Conservation (phyloP, 2,888 invertebrate species). For the Imbricaverruca yamaguchii region DNA sequence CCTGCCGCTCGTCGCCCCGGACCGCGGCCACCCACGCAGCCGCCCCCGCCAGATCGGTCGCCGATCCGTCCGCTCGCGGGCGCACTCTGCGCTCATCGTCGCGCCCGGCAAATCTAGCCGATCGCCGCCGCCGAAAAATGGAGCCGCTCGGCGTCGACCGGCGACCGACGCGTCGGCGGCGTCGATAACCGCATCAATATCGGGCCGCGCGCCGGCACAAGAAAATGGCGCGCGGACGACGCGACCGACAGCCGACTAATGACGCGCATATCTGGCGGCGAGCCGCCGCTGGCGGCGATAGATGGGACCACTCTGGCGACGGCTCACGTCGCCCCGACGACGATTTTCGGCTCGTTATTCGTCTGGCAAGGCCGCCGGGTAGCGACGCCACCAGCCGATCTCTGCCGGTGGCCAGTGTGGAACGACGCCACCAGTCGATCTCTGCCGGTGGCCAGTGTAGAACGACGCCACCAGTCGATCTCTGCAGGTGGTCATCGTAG, state of each 20-base stretch:
- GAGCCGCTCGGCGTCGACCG: background rate
- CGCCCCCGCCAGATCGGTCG: too few species aligned
- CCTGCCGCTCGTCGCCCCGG: too few species aligned
- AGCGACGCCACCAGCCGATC: too few species aligned
- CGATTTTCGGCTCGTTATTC: slow-evolving; percentile 12
- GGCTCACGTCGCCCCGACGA: background rate
- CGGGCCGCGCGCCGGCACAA: background rate
- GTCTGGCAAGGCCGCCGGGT: background rate
- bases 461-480: too few species aligned
- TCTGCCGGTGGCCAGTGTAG: too few species aligned
- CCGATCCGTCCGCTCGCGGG: too few species aligned
- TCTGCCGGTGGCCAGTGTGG: too few species aligned
- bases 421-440: too few species aligned
- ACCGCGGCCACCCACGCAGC: too few species aligned
- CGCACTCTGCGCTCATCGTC: background rate
- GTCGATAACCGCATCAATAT: slow-evolving; percentile 3
- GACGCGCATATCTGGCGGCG: background rate
- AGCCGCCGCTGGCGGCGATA: background rate
- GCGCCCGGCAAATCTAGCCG: background rate
- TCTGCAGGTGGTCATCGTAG: too few species aligned
- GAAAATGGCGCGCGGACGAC: slow-evolving; percentile 4
- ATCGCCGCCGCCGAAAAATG: background rate
- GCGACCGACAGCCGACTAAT: background rate
- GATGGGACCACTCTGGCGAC: background rate
- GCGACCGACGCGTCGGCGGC: background rate